Evolutionary conservation across 2,113 vertebrate genomes (phyloP).

Genomic region (Cranoglanis bouderius): DNA sequence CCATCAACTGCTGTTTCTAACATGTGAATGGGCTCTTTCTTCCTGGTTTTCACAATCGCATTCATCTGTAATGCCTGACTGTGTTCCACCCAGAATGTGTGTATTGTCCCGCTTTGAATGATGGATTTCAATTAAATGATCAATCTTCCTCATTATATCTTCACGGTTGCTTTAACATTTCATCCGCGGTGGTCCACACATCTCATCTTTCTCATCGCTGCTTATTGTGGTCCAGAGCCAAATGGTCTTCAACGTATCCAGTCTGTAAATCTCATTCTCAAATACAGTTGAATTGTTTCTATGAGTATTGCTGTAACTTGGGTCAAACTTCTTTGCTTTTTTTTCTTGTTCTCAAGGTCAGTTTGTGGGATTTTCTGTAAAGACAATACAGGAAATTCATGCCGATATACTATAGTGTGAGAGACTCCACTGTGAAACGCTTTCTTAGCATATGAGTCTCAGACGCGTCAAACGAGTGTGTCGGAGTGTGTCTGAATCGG

Average conservation of each 20-base stretch:
- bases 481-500: not conserved
- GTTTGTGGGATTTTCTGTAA: not conserved
- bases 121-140: not conserved
- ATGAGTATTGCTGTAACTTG: not conserved
- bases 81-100: not conserved
- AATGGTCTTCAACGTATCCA: not conserved
- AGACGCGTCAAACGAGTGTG: not conserved
- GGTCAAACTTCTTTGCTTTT: not conserved
- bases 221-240: not conserved
- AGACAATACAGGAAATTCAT: not conserved
- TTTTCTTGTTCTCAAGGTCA: not conserved
- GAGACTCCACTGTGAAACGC: not conserved
- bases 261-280: not conserved
- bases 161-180: constrained; percentile 5
- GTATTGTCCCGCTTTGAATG: constrained; percentile 19
- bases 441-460: not conserved
- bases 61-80: constrained; percentile 8
- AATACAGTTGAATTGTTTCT: not conserved
- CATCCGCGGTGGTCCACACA: constrained; percentile 10
- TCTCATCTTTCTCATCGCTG: not conserved
- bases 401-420: not conserved
- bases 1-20: constrained; percentile 36
- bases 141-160: constrained; percentile 31
- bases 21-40: constrained; percentile 36
- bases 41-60: not conserved